Evolutionary conservation across 2,797 vertebrate species (phyloP), one percentile per base, ranked within the genome.

Genomic region (Enteromius paludinosus): DNA sequence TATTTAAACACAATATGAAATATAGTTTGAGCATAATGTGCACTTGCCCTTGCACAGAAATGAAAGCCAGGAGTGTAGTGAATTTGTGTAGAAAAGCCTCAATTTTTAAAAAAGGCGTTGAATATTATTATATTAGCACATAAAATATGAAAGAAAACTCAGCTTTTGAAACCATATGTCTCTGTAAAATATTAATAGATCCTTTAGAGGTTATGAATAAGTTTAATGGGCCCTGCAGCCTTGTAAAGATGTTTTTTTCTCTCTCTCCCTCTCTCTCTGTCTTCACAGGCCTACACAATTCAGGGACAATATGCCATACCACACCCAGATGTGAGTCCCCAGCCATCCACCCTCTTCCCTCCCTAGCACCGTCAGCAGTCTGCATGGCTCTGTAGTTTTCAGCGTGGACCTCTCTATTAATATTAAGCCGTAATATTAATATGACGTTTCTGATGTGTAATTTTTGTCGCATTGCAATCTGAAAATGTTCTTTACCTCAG

Each of bases 241-340:
- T 66, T 47, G 49, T 72, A 45, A 23, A 78, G n/a, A 62, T 83
- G 18, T 70, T 91, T 47, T 61, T 78, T 2, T 49, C 83, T 28
- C 45, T 43, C 9, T 79, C 65, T 88, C 79, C 89, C 25, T 35
- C 62, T 52, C 64, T 69, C 66, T 76, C 70, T 47, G 68, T 88
- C 78, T 88, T 92, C 91, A 20, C 92, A 99, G 98, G 98, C 98
- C 93, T 99, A 99, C 93, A 98, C 98, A 88, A 99, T 99, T 96
- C 98, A 99, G 96, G 98, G 98, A 97, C 98, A 99, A 90, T 99
- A 99, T 4, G 98, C 98, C 94, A 98, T 99, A 93, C 98, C 98
- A 87, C 98, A 99, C 92, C 98, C 98, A 90, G 98, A 99, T 96
- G 98, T 99, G 96, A 99, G 98, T 99, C 91, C 87, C 87, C 87